Conservation (phyloP, 2,113 vertebrate species). For the Abramis brama region DNA sequence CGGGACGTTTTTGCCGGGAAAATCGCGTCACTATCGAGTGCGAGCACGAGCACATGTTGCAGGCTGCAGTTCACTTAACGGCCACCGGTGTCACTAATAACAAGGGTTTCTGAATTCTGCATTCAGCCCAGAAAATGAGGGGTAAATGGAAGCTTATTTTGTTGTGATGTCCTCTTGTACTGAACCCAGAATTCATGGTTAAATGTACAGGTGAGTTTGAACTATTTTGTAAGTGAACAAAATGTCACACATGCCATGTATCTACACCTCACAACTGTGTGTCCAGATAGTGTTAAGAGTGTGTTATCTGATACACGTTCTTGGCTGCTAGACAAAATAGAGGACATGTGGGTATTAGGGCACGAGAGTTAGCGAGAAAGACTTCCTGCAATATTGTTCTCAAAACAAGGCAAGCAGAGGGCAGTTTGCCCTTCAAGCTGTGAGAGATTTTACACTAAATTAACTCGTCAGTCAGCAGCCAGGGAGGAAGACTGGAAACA, state of each 20-base stretch:
- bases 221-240: neutral
- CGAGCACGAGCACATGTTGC: too few species aligned
- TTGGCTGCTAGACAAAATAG: slow-evolving; percentile 58
- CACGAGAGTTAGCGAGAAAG: slow-evolving; percentile 44
- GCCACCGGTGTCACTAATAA: too few species aligned
- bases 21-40: too few species aligned
- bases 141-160: neutral
- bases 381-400: slow-evolving; percentile 44
- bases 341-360: slow-evolving; percentile 52
- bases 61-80: too few species aligned
- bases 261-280: slow-evolving; percentile 27
- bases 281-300: slow-evolving; percentile 39
- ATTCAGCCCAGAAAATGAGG: neutral
- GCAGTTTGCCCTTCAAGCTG: slow-evolving; percentile 30
- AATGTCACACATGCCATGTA: slow-evolving; percentile 23
- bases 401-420: slow-evolving; percentile 56
- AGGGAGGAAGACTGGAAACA: slow-evolving; percentile 69
- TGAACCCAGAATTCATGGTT: slow-evolving; percentile 34
- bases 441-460: slow-evolving; percentile 71
- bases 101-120: too few species aligned
- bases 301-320: slow-evolving; percentile 48
- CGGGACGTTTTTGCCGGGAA: too few species aligned
- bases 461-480: slow-evolving; percentile 66
- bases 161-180: neutral
- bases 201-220: neutral